A percentile compares a stretch with the other conserved stretches of the same genome.
These are phyloP conservation scores for Falcunculus frontatus DNA, from an alignment of 2,113 vertebrate species.

Conservation along the genomic window DNA sequence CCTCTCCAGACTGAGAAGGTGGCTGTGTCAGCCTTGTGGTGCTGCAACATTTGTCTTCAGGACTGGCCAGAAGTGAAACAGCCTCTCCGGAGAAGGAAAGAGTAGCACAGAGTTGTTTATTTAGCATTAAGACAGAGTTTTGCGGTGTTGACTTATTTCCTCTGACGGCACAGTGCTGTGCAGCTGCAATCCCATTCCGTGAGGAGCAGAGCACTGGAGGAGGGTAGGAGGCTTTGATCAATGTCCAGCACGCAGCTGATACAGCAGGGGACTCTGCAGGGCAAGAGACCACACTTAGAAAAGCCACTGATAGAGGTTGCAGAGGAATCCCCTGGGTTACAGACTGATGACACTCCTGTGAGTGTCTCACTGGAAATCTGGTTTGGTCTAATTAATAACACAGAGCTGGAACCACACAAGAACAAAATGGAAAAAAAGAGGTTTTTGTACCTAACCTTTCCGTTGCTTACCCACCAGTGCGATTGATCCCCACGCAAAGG, in stretches of 20 bases:
- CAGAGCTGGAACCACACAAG: neutral
- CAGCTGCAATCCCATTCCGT: rapidly evolving
- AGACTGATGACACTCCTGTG: neutral
- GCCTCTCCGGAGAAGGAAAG: neutral
- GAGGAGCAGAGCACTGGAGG: neutral
- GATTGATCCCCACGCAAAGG: neutral
- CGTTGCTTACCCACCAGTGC: neutral
- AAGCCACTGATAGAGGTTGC: neutral
- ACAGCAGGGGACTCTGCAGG: neutral
- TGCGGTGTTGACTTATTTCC: neutral
- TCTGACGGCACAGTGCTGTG: neutral
- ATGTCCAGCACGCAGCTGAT: rapidly evolving
- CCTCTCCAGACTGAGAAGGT: neutral
- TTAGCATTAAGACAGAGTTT: neutral
- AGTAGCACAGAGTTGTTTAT: neutral
- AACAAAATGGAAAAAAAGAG: neutral
- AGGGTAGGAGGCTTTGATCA: neutral
- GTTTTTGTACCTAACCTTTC: neutral
- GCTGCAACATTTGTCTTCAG: neutral
- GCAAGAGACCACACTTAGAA: rapidly evolving
- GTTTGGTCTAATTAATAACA: neutral
- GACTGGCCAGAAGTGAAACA: neutral
- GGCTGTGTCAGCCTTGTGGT: neutral
- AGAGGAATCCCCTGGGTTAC: neutral
- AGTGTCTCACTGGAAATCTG: neutral